A percentile compares a stretch with the other conserved stretches of the same genome.
phyloP scores from a whole-genome alignment of 2,888 invertebrate genomes.

The Seira ritae region DNA sequence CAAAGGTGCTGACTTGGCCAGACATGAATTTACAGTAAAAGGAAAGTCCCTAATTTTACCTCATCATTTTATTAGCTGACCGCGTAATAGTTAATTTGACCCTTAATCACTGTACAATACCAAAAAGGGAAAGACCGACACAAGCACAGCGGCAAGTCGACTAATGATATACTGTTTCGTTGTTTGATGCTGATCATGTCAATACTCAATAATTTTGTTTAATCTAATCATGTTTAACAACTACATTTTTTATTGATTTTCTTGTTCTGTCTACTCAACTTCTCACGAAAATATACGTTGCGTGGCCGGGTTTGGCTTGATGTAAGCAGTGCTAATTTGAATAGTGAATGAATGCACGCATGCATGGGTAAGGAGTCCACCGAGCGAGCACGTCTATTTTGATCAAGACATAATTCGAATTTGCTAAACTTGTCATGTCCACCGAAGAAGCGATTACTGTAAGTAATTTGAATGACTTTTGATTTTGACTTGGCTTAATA shows the following conservation, averaged over 20 bases:
- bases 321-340: neutral
- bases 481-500: neutral
- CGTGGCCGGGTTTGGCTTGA: neutral
- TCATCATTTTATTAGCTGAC: constrained; percentile 15
- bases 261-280: neutral
- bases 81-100: constrained; percentile 14
- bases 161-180: neutral
- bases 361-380: neutral
- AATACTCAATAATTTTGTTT: constrained; percentile 11
- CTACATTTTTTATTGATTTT: neutral
- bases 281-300: neutral
- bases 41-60: constrained; percentile 8
- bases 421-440: neutral
- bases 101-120: neutral
- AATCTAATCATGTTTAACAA: constrained; percentile 18
- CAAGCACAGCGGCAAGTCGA: neutral
- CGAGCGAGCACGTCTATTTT: neutral
- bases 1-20: too few species aligned
- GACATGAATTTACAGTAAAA: too few species aligned
- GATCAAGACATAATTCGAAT: constrained; percentile 21
- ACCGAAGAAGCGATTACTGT: neutral
- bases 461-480: neutral
- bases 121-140: neutral
- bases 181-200: constrained; percentile 2
- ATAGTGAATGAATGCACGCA: too few species aligned